Evolutionary conservation across 2,888 invertebrate genomes (phyloP).

Genomic region (Metalampra italica): DNA sequence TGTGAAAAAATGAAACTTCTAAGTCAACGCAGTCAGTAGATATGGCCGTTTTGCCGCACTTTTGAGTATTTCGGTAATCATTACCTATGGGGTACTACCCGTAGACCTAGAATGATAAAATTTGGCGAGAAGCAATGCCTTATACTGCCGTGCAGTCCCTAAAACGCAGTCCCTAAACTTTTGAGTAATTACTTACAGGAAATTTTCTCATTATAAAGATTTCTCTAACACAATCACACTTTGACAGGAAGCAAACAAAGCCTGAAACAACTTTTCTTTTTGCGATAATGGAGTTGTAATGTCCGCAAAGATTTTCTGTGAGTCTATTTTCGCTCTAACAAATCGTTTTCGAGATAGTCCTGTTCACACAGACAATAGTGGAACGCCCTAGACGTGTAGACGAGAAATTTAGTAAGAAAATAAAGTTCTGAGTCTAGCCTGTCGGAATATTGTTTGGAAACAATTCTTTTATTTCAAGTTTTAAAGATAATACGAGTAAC

Average conservation of each 20-base stretch:
- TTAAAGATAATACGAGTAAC: too few relatives aligned
- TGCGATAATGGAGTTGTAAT: not conserved
- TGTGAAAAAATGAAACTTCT: too few relatives aligned
- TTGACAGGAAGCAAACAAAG: not conserved
- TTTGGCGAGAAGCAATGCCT: too few relatives aligned
- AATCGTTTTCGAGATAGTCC: slow-evolving; percentile 17
- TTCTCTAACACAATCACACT: not conserved
- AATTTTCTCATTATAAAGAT: not conserved
- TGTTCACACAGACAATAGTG: slow-evolving; percentile 8
- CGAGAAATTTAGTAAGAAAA: not conserved
- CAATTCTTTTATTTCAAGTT: not conserved
- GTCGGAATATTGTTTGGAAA: not conserved
- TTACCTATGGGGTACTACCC: too few relatives aligned
- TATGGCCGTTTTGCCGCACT: too few relatives aligned
- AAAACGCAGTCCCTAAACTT: too few relatives aligned
- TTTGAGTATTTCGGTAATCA: too few relatives aligned
- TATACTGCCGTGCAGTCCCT: too few relatives aligned
- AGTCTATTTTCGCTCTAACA: slow-evolving; percentile 17
- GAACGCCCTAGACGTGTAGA: slow-evolving; percentile 2
- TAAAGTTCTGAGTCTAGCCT: not conserved
- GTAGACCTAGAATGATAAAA: too few relatives aligned
- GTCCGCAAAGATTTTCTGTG: not conserved
- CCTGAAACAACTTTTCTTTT: not conserved
- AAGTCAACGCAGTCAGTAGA: too few relatives aligned
- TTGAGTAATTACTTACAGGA: too few relatives aligned